A percentile compares a stretch with the other conserved stretches of the same genome.
phyloP scores from a whole-genome alignment of 2,888 invertebrate species.

The Phoronis australis region DNA sequence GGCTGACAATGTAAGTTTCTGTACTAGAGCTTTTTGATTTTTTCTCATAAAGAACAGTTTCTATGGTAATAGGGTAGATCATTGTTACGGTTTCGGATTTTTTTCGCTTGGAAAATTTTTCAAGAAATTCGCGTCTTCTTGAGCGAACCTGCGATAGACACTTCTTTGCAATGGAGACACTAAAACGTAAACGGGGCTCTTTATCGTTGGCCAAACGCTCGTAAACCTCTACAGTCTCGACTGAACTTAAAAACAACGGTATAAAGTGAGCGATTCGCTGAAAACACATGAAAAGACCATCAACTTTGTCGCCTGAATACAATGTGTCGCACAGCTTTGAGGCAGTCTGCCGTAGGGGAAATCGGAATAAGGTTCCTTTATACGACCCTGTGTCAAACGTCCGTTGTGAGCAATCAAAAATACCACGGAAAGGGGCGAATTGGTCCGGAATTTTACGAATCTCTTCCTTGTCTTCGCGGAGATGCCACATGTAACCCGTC shows the following conservation, averaged over 20 bases:
- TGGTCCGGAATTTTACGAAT: background rate
- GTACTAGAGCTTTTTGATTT: background rate
- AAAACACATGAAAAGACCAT: slow-evolving; percentile 26
- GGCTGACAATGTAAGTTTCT: slow-evolving; percentile 19
- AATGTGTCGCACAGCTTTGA: slow-evolving; percentile 30
- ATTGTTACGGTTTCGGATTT: background rate
- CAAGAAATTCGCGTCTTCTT: background rate
- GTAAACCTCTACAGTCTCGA: slow-evolving; percentile 29
- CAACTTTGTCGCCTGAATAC: slow-evolving; percentile 24
- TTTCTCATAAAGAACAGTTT: too few relatives aligned
- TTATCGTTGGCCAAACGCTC: background rate
- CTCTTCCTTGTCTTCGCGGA: slow-evolving; percentile 1
- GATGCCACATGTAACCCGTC: slow-evolving; percentile 19
- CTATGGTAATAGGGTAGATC: background rate
- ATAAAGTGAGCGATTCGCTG: slow-evolving; percentile 27
- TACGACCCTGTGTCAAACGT: slow-evolving; percentile 20
- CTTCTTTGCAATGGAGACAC: background rate
- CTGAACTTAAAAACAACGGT: slow-evolving; percentile 36
- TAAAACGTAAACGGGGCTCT: background rate
- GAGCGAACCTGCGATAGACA: background rate
- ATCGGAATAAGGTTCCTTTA: slow-evolving; percentile 40
- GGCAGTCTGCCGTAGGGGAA: slow-evolving; percentile 28
- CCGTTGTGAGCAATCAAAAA: slow-evolving; percentile 21
- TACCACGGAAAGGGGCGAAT: slow-evolving; percentile 20
- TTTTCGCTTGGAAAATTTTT: background rate